Base-by-base conservation (phyloP, 2,888 invertebrate genomes). In the Eupithecia vulgata region DNA sequence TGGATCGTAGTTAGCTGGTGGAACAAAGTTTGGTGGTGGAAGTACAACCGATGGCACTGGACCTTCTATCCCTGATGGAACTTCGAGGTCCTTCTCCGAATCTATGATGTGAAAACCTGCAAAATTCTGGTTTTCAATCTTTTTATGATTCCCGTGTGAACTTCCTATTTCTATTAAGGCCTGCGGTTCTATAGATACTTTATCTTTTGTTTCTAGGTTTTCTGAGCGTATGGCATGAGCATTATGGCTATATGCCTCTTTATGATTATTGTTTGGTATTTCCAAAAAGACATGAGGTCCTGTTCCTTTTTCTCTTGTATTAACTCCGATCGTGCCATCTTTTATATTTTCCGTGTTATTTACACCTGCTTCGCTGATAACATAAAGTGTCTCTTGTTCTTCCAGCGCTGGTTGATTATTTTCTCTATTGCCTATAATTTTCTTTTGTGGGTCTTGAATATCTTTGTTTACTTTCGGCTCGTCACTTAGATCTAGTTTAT, bases 21-120 rank as follows among this genome's bases (percentile, higher is more conserved):
- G 78, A 15, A 83, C 69, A 42, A 85, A 91, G 70, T 86, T 83
- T 0, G 83, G 81, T 1, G 94, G 94, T 1, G 95, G 95, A 40
- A 91, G 76, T 0, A 90, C 90, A 3, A 89, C 78, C 0, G 87
- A 83, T 0, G 94, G 93, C 1, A 91, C 79, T 0, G 94, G 94
- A 0, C 95, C 95, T 83, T 95, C 95, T 0, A 92, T 61, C 0
- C 95, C 94, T 0, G 87, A 80, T 0, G 95, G 95, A 0, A 94
- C 90, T 59, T 94, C 94, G 71, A 95, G 82, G 82, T 95, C 95
- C 75, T 86, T 90, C 1, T 93, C 94, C 1, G 89, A 82, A 75
- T 94, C 89, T 76, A 95, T 90, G 3, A 95, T 87, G 69, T 94
- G 94, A 67, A 94, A 95, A 74, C 85, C 80, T 0, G 86, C 77